Evolutionary conservation across 2,888 invertebrate genomes (phyloP).

Genomic region (Megaustenia siamemsis): DNA sequence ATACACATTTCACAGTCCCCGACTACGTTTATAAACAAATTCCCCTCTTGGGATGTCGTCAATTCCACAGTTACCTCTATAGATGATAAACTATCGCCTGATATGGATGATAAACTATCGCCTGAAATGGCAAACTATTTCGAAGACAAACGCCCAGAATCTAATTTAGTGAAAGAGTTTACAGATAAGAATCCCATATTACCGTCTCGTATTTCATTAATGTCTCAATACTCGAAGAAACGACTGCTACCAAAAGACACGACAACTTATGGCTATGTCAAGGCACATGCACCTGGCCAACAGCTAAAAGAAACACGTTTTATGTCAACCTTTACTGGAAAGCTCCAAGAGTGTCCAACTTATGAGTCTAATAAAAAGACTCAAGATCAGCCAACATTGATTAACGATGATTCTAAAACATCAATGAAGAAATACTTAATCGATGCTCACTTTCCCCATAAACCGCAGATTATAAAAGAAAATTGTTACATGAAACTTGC

Average conservation of each 20-base stretch:
- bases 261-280: background rate
- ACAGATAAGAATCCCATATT: background rate
- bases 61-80: background rate
- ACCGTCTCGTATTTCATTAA: background rate
- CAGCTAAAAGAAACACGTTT: background rate
- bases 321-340: no score
- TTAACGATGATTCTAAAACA: background rate
- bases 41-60: background rate
- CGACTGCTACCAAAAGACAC: no score
- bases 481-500: background rate
- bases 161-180: background rate
- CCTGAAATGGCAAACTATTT: no score
- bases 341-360: background rate
- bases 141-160: no score
- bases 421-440: background rate
- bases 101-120: no score
- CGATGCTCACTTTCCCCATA: background rate
- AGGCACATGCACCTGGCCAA: background rate
- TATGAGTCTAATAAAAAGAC: background rate
- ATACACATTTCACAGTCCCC: no score
- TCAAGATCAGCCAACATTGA: background rate
- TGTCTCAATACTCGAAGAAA: background rate
- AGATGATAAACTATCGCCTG: no score
- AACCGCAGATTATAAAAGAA: background rate
- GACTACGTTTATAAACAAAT: no score